Conservation (phyloP, 2,797 vertebrate genomes). For the Poeciliopsis infans region DNA sequence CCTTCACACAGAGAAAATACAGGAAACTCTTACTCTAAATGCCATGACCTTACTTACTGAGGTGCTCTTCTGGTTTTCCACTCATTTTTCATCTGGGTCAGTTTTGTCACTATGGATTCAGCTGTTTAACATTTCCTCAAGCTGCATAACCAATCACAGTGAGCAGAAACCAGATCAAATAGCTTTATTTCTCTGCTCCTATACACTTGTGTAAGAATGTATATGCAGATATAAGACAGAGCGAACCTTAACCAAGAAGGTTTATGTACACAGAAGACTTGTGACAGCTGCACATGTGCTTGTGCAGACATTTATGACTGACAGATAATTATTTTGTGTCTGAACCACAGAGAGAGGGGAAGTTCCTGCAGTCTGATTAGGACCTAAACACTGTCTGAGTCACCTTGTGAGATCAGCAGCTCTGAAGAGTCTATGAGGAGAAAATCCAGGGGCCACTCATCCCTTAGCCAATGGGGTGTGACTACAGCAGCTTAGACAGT, state of each 20-base stretch:
- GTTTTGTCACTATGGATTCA: constrained; percentile 66
- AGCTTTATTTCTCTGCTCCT: constrained; percentile 39
- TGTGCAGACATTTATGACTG: constrained; percentile 58
- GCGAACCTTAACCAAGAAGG: constrained; percentile 24
- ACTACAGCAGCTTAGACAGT: constrained; percentile 54
- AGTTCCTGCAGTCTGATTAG: constrained; percentile 64
- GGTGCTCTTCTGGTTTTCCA: constrained; percentile 59
- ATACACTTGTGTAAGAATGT: constrained; percentile 26
- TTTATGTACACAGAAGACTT: constrained; percentile 23
- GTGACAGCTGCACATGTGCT: constrained; percentile 47
- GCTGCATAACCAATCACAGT: constrained; percentile 66
- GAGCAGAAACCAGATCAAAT: constrained; percentile 77
- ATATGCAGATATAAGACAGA: constrained; percentile 18
- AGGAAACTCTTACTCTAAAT: constrained; percentile 9
- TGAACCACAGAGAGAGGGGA: constrained; percentile 48
- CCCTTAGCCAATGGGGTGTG: constrained; percentile 47
- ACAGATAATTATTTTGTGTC: constrained; percentile 65
- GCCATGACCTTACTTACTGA: constrained; percentile 34
- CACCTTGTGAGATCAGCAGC: constrained; percentile 33
- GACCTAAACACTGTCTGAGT: constrained; percentile 49
- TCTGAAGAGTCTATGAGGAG: constrained; percentile 38
- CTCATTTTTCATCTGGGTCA: constrained; percentile 72
- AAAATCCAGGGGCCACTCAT: constrained; percentile 19
- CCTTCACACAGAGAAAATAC: constrained; percentile 14
- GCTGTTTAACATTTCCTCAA: constrained; percentile 73